Evolutionary conservation across 2,113 vertebrate species (phyloP).

Genomic region (Prolemur simus): DNA sequence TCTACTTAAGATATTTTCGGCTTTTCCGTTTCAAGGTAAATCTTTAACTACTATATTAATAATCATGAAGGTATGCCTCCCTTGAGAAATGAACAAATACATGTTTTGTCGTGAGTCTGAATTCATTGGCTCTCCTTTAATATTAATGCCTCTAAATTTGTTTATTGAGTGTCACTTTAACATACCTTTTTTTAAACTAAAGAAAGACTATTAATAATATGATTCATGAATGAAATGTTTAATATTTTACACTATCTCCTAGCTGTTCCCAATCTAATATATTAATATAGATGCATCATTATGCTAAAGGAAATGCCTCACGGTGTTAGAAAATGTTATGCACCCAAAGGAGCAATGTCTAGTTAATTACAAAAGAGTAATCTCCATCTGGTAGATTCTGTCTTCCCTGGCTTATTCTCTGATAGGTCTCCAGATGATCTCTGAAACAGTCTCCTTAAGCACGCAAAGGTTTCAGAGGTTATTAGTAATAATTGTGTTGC

Average conservation of each 20-base stretch:
- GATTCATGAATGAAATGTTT: slow-evolving; percentile 81
- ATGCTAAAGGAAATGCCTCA: slow-evolving; percentile 78
- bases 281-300: slow-evolving; percentile 79
- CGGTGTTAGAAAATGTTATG: slow-evolving; percentile 74
- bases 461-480: slow-evolving; percentile 80
- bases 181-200: slow-evolving; percentile 59
- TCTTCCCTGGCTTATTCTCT: slow-evolving; percentile 77
- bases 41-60: slow-evolving; percentile 69
- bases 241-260: slow-evolving; percentile 79
- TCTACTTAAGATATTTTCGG: slow-evolving; percentile 55
- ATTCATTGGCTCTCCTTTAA: slow-evolving; percentile 75
- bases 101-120: slow-evolving; percentile 69
- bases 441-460: slow-evolving; percentile 79
- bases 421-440: slow-evolving; percentile 82
- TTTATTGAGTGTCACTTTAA: slow-evolving; percentile 74
- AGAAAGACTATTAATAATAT: slow-evolving; percentile 76
- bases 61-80: slow-evolving; percentile 67
- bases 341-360: slow-evolving; percentile 82
- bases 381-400: slow-evolving; percentile 81
- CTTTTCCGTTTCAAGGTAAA: slow-evolving; percentile 61
- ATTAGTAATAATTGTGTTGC: slow-evolving; percentile 86
- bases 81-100: slow-evolving; percentile 65
- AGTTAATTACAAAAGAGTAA: slow-evolving; percentile 86
- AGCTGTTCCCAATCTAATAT: slow-evolving; percentile 67
- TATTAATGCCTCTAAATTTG: slow-evolving; percentile 73